Base-by-base conservation (phyloP, 2,888 invertebrate genomes). In the Tinea pellionella region DNA sequence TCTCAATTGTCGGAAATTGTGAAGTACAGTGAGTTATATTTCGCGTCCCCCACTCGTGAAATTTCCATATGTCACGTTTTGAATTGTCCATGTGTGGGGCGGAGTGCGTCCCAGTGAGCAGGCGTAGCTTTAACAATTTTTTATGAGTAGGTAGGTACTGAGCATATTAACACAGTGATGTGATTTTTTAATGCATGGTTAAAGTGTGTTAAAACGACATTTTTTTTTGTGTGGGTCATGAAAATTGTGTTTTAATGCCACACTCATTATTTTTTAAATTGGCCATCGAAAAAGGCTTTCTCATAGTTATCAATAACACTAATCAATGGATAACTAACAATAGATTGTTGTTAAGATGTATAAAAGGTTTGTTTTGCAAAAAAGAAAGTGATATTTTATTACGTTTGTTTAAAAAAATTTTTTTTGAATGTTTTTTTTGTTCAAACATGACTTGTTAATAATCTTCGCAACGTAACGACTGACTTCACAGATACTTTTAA, bases 1-100 rank as follows among this genome's bases (percentile, higher is more conserved):
- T 72, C 72, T 75, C 80, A 82, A 83, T 87, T 84, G 86, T 80
- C 80, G 72, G 77, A 71, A 73, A 69, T 69, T 69, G 68, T 69
- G 78, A 70, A 74, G 69, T 67, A 63, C 73, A 67, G 75, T 66
- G 73, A 75, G 82, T 85, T 87, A 80, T 87, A 86, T 86, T 81
- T 78, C 73, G 72, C 62, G n/a, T 37, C 73, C 72, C 85, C 69
- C 80, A 75, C 79, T 71, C 74, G 69, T 63, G 58, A 62, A 67
- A 69, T 70, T 69, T 71, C 73, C 84, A 83, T 85, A 83, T 80
- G 81, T 78, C 83, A 84, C 81, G 74, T 67, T 63, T 61, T 30
- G 55, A n/a, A 18, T 12, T 24, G 41, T 53, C 32, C 13, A 41
- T 59, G 16, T 43, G 59, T 59, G 64, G 67, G 67, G 66, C 63